phyloP scores from a whole-genome alignment of 2,113 vertebrate species.

The Oreochromis niloticus region DNA sequence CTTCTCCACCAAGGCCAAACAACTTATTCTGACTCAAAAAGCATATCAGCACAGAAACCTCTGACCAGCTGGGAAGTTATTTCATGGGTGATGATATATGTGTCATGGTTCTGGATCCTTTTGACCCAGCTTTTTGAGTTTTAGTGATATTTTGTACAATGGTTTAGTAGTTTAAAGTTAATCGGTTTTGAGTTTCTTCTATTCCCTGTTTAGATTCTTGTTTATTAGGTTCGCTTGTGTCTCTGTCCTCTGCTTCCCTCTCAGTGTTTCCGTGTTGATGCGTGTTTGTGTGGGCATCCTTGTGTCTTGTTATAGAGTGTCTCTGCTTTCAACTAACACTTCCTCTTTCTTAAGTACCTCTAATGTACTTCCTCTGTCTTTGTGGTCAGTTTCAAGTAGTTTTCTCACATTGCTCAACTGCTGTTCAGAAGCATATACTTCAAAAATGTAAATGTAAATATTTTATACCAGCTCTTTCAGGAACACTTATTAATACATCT shows the following conservation, averaged over 20 bases:
- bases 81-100: not conserved
- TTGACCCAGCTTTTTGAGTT: not conserved
- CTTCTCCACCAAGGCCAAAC: not conserved
- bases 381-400: not conserved
- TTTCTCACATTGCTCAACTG: not conserved
- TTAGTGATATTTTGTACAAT: not conserved
- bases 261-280: not conserved
- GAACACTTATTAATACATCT: no score
- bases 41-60: not conserved
- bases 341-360: not conserved
- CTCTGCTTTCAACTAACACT: not conserved
- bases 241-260: not conserved
- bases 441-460: not conserved
- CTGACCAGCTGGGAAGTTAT: not conserved
- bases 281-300: not conserved
- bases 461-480: not conserved
- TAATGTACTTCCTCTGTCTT: not conserved
- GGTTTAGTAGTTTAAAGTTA: not conserved
- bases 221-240: accelerated
- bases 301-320: not conserved
- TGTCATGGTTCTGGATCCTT: not conserved
- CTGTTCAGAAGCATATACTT: not conserved
- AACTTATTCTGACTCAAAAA: not conserved
- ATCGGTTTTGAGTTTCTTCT: not conserved
- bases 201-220: not conserved